Conservation (phyloP, 2,113 vertebrate species). For the Neolamprologus ventralis region DNA sequence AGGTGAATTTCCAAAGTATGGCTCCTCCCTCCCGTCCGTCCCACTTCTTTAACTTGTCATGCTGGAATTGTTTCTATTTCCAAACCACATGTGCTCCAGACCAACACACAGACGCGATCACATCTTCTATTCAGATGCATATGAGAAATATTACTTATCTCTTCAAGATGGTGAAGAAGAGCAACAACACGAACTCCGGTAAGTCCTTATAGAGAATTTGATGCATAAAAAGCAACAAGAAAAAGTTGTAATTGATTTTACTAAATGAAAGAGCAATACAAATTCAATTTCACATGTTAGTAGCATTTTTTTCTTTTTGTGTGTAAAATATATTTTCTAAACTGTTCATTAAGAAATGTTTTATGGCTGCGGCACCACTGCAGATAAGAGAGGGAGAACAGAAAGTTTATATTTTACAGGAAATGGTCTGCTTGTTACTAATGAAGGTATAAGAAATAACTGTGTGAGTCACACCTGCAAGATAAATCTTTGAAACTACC, state of each 20-base stretch:
- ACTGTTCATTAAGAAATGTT: neutral
- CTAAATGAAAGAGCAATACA: neutral
- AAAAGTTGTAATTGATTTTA: neutral
- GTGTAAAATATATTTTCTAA: neutral
- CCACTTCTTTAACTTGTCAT: neutral
- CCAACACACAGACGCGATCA: neutral
- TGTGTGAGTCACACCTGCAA: neutral
- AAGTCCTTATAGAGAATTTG: neutral
- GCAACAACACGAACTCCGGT: neutral
- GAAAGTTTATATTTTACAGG: neutral
- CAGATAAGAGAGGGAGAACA: neutral
- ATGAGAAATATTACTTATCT: neutral
- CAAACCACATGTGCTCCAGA: neutral
- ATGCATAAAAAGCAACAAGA: neutral
- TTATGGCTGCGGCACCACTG: neutral
- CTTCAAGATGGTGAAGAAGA: neutral
- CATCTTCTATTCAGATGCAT: neutral
- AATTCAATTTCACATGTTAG: neutral
- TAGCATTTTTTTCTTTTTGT: too few species aligned
- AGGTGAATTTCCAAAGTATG: slow-evolving; percentile 36
- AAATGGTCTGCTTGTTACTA: neutral
- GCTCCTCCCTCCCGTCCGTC: slow-evolving; percentile 1
- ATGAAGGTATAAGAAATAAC: neutral
- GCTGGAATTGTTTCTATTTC: neutral
- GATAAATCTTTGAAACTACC: neutral